Evolutionary conservation across 2,113 vertebrate genomes (phyloP).

Genomic region (Misgurnus mizolepis): DNA sequence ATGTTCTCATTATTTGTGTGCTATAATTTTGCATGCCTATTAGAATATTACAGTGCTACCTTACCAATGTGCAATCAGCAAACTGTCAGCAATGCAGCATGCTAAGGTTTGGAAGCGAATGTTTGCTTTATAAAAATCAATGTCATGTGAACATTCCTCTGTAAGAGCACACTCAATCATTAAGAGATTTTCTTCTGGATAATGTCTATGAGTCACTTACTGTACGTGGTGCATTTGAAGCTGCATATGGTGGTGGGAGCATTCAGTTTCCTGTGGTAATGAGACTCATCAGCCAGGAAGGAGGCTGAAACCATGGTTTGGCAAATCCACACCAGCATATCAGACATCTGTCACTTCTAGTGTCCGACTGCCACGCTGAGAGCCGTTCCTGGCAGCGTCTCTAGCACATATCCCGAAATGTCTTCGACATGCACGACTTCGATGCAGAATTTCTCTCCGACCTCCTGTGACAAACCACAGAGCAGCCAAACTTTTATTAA

Average conservation of each 20-base stretch:
- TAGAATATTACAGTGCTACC: too few relatives aligned
- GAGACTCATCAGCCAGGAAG: slow-evolving; percentile 62
- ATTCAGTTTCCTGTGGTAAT: slow-evolving; percentile 61
- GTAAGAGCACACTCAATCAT: not conserved
- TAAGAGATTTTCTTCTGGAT: not conserved
- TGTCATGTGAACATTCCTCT: not conserved
- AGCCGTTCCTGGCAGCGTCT: slow-evolving; percentile 62
- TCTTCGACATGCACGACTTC: slow-evolving; percentile 62
- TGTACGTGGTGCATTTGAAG: slow-evolving; percentile 48
- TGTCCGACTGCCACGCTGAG: slow-evolving; percentile 57
- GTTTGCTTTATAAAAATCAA: not conserved
- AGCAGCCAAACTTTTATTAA: slow-evolving; percentile 20
- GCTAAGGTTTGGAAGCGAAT: too few relatives aligned
- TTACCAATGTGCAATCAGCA: too few relatives aligned
- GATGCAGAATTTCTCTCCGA: slow-evolving; percentile 18
- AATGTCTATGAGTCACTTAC: slow-evolving; percentile 24
- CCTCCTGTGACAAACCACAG: slow-evolving; percentile 6
- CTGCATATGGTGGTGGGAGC: slow-evolving; percentile 59
- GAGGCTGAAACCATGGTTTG: slow-evolving; percentile 68
- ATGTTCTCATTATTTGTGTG: too few relatives aligned
- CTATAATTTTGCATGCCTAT: too few relatives aligned
- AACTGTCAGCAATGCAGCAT: too few relatives aligned
- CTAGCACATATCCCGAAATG: slow-evolving; percentile 61
- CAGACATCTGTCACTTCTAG: slow-evolving; percentile 73
- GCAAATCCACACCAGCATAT: slow-evolving; percentile 70